Conservation (phyloP, 1,140 invertebrate genomes). For the Ctenoplectra terminalis region DNA sequence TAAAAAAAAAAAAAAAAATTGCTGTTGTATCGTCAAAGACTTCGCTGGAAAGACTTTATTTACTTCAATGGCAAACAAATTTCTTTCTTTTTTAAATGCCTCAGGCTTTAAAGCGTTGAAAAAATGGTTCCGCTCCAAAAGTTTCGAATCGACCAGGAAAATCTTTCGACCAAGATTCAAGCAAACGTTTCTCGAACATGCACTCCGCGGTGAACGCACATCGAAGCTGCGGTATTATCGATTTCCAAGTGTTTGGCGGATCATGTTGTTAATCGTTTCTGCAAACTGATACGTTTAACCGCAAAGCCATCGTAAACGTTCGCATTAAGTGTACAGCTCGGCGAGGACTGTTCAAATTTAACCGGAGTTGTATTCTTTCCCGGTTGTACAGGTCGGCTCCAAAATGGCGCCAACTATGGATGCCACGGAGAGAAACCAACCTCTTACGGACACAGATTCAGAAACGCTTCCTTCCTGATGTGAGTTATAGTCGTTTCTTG, state of each 20-base stretch:
- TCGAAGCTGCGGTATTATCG: conserved; percentile 15
- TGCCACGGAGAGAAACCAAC: background rate
- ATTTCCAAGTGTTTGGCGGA: conserved; percentile 16
- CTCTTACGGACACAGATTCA: background rate
- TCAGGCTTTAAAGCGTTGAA: too few relatives aligned
- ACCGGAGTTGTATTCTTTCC: background rate
- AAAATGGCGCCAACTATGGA: background rate
- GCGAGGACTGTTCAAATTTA: conserved; percentile 8
- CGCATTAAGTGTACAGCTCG: background rate
- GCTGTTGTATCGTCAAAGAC: too few relatives aligned
- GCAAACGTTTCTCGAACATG: background rate
- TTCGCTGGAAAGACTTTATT: too few relatives aligned
- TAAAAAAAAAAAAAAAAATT: too few relatives aligned
- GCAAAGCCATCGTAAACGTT: conserved; percentile 36
- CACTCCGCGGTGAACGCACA: too few relatives aligned
- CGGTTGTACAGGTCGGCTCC: background rate
- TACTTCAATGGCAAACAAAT: too few relatives aligned
- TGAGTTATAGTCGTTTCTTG: background rate
- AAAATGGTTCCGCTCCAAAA: too few relatives aligned
- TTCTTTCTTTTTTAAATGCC: too few relatives aligned
- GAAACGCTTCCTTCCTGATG: background rate
- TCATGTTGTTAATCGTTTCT: conserved; percentile 26
- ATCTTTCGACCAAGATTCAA: background rate
- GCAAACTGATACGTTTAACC: conserved; percentile 27
- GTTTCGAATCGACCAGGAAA: too few relatives aligned